phyloP scores from a whole-genome alignment of 1,140 invertebrate genomes.

The Drosophila parabipectinata region DNA sequence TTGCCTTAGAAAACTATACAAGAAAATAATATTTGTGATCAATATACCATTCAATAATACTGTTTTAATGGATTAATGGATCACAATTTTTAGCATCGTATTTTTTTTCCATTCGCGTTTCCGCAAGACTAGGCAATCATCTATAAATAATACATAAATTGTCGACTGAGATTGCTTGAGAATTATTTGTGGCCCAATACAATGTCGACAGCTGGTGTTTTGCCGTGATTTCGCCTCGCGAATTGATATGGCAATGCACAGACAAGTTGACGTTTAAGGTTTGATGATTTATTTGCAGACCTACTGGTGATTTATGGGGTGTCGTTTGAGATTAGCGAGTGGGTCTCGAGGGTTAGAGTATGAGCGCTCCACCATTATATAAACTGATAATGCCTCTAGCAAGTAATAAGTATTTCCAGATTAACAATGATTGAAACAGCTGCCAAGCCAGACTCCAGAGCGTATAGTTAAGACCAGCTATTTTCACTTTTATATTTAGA shows the following conservation, averaged over 20 bases:
- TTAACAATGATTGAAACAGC: background rate
- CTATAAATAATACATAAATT: constrained; percentile 39
- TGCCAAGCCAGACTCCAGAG: background rate
- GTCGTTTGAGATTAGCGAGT: constrained; percentile 69
- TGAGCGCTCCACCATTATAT: constrained; percentile 9
- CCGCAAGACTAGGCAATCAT: constrained; percentile 1
- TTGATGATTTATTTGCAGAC: constrained; percentile 61
- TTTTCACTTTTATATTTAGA: background rate
- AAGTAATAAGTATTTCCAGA: background rate
- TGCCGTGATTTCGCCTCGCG: constrained; percentile 56
- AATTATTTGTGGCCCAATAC: constrained; percentile 48
- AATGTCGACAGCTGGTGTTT: constrained; percentile 43
- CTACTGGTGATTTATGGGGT: constrained; percentile 66
- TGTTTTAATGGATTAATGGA: background rate
- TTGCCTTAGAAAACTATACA: background rate
- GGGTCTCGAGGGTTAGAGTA: constrained; percentile 35
- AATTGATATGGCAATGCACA: constrained; percentile 57
- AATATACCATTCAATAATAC: background rate
- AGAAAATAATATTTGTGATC: background rate
- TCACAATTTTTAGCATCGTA: background rate
- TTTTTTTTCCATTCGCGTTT: constrained; percentile 1
- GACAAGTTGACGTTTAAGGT: constrained; percentile 70
- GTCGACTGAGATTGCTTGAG: constrained; percentile 38
- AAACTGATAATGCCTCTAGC: constrained; percentile 26
- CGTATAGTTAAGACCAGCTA: too few species aligned